A percentile compares a stretch with the other conserved stretches of the same genome.
Evolutionary conservation across 2,797 vertebrate species (phyloP).

Genomic region (Anableps anableps): DNA sequence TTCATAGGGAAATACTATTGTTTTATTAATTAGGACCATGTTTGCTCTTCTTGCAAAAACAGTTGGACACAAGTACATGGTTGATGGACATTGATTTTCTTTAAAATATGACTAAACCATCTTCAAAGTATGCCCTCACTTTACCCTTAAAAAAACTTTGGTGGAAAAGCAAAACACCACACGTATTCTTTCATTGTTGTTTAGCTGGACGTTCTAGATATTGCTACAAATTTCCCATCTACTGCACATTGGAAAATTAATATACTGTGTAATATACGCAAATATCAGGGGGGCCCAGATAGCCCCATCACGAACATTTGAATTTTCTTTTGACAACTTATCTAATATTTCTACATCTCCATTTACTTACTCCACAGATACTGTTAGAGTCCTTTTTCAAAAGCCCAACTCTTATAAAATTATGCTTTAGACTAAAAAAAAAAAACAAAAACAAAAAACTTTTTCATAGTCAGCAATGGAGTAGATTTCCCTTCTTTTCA

Average conservation of each 20-base stretch:
- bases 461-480: neutral
- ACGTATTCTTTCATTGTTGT: too few species aligned
- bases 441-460: neutral
- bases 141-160: neutral
- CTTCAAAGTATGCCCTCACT: neutral
- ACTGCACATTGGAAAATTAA: neutral
- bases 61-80: neutral
- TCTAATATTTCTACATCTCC: neutral
- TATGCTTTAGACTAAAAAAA: neutral
- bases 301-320: neutral
- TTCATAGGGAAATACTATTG: neutral
- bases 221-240: neutral
- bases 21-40: constrained; percentile 7
- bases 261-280: neutral
- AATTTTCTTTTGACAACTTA: neutral
- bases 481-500: neutral
- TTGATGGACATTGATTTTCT: neutral
- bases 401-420: neutral
- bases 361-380: neutral
- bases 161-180: neutral
- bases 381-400: neutral
- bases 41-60: constrained; percentile 9
- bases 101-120: neutral
- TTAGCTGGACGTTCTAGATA: neutral
- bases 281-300: neutral